Conservation (phyloP, 2,888 invertebrate species). For the Branchipolynoe longqiensis region DNA sequence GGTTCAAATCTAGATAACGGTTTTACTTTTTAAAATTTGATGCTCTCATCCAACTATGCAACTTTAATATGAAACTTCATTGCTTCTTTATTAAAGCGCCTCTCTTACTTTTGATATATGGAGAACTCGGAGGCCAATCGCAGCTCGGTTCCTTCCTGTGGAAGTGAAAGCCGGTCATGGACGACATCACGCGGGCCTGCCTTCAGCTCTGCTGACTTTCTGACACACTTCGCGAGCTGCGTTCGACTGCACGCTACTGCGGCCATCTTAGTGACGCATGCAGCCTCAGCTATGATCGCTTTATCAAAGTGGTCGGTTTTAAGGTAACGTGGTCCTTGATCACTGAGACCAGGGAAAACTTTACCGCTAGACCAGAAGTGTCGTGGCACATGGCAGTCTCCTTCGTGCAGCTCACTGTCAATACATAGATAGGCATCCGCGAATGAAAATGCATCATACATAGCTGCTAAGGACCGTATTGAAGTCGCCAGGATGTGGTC, state of each 20-base stretch:
- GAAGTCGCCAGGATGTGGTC: background rate
- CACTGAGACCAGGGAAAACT: constrained; percentile 31
- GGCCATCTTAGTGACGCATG: background rate
- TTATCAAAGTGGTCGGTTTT: background rate
- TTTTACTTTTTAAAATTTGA: no score
- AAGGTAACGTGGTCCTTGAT: background rate
- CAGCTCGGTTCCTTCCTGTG: background rate
- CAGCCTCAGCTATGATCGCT: background rate
- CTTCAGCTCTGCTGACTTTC: background rate
- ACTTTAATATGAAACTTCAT: background rate
- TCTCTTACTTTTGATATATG: constrained; percentile 31
- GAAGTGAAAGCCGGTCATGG: constrained; percentile 11
- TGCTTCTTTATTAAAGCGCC: background rate
- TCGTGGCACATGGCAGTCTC: background rate
- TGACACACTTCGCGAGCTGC: constrained; percentile 1
- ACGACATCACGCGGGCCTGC: background rate
- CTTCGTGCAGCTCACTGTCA: background rate
- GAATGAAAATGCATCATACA: constrained; percentile 59
- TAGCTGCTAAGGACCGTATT: constrained; percentile 22
- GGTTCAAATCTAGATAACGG: background rate
- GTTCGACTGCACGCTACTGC: background rate
- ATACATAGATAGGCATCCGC: constrained; percentile 22
- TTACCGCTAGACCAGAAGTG: background rate
- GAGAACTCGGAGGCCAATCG: background rate
- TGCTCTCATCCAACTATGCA: no score